Percentiles rank a stretch among this genome's conserved stretches.
Evolutionary conservation across 23 tunicate genomes (phyloP).

Genomic region (Phallusia fumigata): DNA sequence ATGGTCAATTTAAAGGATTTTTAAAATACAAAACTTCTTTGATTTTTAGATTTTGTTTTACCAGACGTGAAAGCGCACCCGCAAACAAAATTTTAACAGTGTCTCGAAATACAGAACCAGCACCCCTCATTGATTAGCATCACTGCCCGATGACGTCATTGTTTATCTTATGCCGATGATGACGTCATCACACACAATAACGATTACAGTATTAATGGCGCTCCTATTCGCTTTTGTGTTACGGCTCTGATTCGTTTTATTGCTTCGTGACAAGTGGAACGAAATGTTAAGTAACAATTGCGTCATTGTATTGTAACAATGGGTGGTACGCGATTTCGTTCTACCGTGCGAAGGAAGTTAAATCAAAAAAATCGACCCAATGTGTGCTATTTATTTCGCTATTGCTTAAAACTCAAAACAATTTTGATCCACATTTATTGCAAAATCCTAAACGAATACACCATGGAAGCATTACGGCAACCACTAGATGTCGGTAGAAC

Average conservation of each 20-base stretch:
- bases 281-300: too few relatives aligned
- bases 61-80: neutral
- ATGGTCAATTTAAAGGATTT: too few relatives aligned
- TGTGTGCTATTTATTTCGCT: too few relatives aligned
- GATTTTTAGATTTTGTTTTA: neutral
- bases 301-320: too few relatives aligned
- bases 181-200: slow-evolving; percentile 5
- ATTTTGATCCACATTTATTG: too few relatives aligned
- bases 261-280: too few relatives aligned
- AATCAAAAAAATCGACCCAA: too few relatives aligned
- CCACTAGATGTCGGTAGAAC: neutral
- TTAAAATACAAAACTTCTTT: too few relatives aligned
- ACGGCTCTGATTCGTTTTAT: neutral
- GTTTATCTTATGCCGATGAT: neutral
- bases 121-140: neutral
- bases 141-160: slow-evolving; percentile 11
- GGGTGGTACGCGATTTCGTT: too few relatives aligned
- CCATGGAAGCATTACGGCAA: neutral
- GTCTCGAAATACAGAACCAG: neutral
- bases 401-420: too few relatives aligned
- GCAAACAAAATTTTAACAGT: neutral
- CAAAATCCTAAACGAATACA: neutral
- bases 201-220: neutral
- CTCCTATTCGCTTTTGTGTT: neutral
- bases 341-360: too few relatives aligned